Conservation (phyloP, 2,888 invertebrate species). For the Lasioglossum figueresi region DNA sequence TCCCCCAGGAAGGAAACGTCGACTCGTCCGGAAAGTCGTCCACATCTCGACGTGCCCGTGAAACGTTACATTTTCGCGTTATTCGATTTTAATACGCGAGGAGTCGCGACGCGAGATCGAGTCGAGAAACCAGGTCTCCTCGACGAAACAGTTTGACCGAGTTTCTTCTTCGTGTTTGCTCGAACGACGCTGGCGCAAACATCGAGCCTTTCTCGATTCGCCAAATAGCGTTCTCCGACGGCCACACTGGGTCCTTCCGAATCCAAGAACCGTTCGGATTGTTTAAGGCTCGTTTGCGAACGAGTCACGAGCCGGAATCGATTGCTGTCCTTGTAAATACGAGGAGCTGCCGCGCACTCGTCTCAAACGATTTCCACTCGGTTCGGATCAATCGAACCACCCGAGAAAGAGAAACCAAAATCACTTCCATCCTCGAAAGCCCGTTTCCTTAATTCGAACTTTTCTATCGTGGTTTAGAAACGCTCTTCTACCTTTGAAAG, state of each 20-base stretch:
- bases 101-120: not conserved
- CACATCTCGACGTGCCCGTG: not conserved
- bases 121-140: not conserved
- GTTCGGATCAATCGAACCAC: not conserved
- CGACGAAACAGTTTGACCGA: not conserved
- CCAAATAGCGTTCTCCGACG: not conserved
- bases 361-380: not conserved
- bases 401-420: not conserved
- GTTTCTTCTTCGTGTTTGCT: not conserved
- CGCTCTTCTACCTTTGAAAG: not conserved
- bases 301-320: not conserved
- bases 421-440: not conserved
- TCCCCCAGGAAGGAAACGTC: conserved; percentile 48
- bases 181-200: not conserved
- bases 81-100: conserved; percentile 36
- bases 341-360: not conserved
- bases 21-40: conserved; percentile 36
- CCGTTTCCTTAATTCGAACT: not conserved
- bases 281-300: not conserved
- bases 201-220: not conserved
- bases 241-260: not conserved
- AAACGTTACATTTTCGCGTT: conserved; percentile 13
- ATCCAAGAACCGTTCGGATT: not conserved
- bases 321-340: not conserved
- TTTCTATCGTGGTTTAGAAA: not conserved